Percentiles rank a stretch among this genome's conserved stretches.
Conservation (phyloP, 2,888 invertebrate genomes). For the Scelioninae gen. 1 region DNA sequence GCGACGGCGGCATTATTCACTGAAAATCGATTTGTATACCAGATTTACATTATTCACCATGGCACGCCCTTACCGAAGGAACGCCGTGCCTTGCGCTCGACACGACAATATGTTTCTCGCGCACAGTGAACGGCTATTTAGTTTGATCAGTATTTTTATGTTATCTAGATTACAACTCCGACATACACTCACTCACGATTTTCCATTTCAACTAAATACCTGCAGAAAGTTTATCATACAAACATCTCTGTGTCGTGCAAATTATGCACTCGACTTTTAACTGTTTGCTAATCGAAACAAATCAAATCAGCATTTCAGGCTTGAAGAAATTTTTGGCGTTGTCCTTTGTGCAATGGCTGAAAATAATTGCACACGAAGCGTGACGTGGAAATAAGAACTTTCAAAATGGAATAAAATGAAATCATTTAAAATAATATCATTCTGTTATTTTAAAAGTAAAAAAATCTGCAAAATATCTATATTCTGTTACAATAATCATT, state of each 20-base stretch:
- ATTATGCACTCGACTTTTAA: slow-evolving; percentile 25
- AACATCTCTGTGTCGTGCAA: slow-evolving; percentile 40
- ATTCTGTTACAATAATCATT: no score
- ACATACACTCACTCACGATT: slow-evolving; percentile 64
- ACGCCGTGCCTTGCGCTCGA: no score
- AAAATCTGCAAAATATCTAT: no score
- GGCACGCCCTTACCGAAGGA: slow-evolving; percentile 57
- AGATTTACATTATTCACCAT: slow-evolving; percentile 61
- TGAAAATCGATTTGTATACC: slow-evolving; percentile 63
- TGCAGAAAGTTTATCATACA: slow-evolving; percentile 42
- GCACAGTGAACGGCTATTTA: slow-evolving; percentile 60
- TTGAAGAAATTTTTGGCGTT: no score
- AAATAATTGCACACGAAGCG: no score
- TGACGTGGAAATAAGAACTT: no score
- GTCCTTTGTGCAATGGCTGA: no score
- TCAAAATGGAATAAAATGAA: no score
- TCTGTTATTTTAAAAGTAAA: no score
- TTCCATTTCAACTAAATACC: slow-evolving; percentile 50
- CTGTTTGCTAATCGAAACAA: no score
- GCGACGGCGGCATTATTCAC: slow-evolving; percentile 62
- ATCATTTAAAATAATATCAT: no score
- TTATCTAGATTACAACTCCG: slow-evolving; percentile 46
- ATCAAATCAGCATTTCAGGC: no score
- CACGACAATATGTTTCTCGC: slow-evolving; percentile 56
- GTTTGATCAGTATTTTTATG: slow-evolving; percentile 60